Evolutionary conservation across 2,113 vertebrate genomes (phyloP).

Genomic region (Clarias macrocephalus): DNA sequence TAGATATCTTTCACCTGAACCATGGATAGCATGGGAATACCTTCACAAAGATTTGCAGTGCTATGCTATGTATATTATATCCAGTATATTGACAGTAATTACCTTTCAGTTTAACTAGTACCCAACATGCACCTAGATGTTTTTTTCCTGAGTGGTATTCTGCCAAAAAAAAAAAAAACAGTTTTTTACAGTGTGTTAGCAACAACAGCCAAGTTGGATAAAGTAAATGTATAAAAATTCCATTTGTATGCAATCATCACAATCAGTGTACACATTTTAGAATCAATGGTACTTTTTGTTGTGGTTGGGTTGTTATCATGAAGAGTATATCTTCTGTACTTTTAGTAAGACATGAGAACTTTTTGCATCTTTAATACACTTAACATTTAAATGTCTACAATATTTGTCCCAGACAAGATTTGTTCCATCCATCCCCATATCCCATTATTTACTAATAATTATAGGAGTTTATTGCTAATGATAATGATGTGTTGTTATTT

Average conservation of each 20-base stretch:
- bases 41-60: background rate
- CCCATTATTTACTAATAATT: background rate
- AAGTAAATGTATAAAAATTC: background rate
- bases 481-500: background rate
- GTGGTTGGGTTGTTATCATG: background rate
- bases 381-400: background rate
- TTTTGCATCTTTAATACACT: background rate
- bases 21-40: background rate
- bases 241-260: background rate
- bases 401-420: background rate
- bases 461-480: background rate
- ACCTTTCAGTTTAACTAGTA: background rate
- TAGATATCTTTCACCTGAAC: background rate
- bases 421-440: background rate
- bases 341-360: background rate
- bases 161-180: background rate
- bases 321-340: background rate
- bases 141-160: background rate
- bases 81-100: background rate
- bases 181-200: background rate
- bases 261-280: background rate
- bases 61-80: background rate
- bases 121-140: background rate
- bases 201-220: background rate
- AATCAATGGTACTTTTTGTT: background rate